Evolutionary conservation across 2,113 vertebrate species (phyloP).

Genomic region (Neogale vison): DNA sequence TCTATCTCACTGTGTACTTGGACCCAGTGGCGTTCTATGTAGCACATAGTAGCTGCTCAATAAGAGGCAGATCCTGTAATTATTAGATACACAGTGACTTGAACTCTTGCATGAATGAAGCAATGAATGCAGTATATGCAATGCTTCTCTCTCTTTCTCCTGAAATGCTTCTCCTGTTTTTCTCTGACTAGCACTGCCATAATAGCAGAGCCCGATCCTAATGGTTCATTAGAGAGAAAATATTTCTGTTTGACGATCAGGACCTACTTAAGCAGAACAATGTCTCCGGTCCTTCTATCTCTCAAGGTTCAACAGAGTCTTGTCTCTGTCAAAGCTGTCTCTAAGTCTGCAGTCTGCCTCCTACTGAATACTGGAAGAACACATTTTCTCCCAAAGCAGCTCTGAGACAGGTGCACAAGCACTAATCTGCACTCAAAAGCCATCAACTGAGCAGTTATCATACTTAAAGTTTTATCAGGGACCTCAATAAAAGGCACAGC

Average conservation of each 20-base stretch:
- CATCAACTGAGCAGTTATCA: neutral
- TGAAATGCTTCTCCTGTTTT: neutral
- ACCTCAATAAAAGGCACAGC: neutral
- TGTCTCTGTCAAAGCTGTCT: neutral
- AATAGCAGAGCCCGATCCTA: neutral
- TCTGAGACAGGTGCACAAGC: neutral
- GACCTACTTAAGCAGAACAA: neutral
- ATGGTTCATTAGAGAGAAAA: neutral
- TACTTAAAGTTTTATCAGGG: neutral
- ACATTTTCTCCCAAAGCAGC: neutral
- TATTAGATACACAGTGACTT: neutral
- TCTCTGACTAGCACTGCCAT: neutral
- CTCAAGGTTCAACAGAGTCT: neutral
- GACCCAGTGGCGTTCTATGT: neutral
- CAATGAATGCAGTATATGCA: neutral
- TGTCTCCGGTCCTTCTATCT: neutral
- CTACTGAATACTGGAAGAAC: neutral
- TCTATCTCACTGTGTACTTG: neutral
- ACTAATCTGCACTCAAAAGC: neutral
- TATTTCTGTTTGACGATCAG: neutral
- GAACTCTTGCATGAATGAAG: neutral
- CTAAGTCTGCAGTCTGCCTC: neutral
- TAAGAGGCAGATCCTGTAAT: neutral
- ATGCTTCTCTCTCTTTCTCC: neutral
- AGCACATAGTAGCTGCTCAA: neutral